These are phyloP conservation scores for Teinopalpus imperialis DNA, from an alignment of 2,888 invertebrate species.

Conservation along the genomic window DNA sequence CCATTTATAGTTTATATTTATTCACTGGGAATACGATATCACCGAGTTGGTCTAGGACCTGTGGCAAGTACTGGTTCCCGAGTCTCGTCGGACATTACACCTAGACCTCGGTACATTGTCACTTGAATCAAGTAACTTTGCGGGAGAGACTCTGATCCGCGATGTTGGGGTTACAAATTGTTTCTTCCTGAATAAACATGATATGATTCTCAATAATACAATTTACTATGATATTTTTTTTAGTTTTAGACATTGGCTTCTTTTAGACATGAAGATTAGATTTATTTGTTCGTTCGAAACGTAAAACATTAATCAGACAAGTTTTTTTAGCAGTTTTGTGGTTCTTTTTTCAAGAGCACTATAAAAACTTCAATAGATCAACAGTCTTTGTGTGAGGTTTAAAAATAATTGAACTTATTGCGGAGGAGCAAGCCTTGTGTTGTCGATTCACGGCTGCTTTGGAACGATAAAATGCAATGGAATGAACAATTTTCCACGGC, in stretches of 20 bases:
- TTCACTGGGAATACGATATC: slow-evolving; percentile 19
- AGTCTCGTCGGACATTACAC: slow-evolving; percentile 24
- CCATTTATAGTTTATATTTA: slow-evolving; percentile 20
- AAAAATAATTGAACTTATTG: slow-evolving; percentile 16
- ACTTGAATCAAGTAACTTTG: slow-evolving; percentile 15
- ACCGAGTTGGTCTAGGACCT: slow-evolving; percentile 19
- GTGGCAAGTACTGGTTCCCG: slow-evolving; percentile 25
- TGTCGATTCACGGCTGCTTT: slow-evolving; percentile 5
- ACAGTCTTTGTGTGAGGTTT: not conserved
- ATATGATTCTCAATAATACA: no score
- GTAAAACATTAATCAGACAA: not conserved
- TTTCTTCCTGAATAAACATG: no score
- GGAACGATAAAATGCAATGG: slow-evolving; percentile 19
- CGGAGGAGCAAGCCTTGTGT: not conserved
- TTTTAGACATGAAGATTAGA: not conserved
- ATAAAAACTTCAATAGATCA: slow-evolving; percentile 11
- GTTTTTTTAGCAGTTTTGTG: slow-evolving; percentile 1
- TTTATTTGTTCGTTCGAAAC: not conserved
- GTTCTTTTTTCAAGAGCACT: not conserved
- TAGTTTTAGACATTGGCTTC: not conserved
- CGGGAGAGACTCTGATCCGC: not conserved
- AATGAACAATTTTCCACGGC: slow-evolving; percentile 20
- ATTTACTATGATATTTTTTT: no score
- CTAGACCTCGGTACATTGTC: slow-evolving; percentile 23
- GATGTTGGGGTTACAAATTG: not conserved